These are phyloP conservation scores for Budorcas taxicolor DNA, from an alignment of 2,113 vertebrate species.

Conservation along the genomic window DNA sequence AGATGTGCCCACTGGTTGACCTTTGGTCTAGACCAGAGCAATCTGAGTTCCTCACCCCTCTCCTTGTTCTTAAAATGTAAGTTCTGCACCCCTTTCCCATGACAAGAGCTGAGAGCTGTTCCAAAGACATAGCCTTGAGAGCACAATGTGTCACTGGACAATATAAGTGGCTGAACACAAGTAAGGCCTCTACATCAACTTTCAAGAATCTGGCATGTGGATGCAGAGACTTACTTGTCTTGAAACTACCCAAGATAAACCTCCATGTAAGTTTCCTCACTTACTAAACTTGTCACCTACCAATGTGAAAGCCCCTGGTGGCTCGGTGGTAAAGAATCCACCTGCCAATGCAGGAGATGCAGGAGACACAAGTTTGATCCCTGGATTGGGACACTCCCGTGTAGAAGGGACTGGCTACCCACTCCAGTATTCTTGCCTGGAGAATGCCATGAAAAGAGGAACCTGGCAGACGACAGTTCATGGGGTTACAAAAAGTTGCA, in stretches of 20 bases:
- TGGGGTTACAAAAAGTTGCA: neutral
- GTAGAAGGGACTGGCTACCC: neutral
- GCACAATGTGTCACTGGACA: neutral
- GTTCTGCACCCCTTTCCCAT: neutral
- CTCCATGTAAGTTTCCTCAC: neutral
- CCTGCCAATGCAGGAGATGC: neutral
- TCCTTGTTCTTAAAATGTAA: neutral
- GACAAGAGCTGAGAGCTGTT: neutral
- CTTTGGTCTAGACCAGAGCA: neutral
- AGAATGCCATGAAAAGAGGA: neutral
- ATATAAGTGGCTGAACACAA: neutral
- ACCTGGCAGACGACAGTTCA: neutral
- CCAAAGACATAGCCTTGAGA: neutral
- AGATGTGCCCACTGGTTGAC: neutral
- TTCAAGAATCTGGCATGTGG: neutral
- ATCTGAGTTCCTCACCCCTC: neutral
- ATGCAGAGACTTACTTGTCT: neutral
- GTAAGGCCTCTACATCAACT: neutral
- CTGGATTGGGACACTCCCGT: neutral
- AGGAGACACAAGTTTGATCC: neutral
- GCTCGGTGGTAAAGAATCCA: neutral
- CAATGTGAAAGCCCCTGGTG: neutral
- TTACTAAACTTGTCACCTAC: neutral
- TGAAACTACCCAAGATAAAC: neutral
- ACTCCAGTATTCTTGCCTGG: neutral